These are phyloP conservation scores for Cebus imitator DNA, from an alignment of 2,113 vertebrate genomes.

Conservation along the genomic window DNA sequence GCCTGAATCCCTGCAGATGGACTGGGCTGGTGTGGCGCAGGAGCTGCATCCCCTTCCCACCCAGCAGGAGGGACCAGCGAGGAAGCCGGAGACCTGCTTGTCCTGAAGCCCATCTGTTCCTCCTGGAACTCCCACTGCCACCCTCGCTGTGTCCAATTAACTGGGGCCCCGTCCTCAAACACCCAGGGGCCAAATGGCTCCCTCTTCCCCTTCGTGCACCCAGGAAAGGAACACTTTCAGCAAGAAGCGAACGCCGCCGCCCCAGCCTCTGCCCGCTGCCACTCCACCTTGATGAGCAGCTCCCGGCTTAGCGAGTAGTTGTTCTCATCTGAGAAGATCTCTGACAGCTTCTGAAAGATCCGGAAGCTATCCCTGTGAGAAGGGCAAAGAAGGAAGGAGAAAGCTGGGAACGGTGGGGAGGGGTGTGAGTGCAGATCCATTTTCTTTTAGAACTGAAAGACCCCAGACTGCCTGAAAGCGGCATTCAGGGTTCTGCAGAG, in stretches of 20 bases:
- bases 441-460: background rate
- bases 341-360: slow-evolving; percentile 95
- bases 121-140: background rate
- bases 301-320: slow-evolving; percentile 98
- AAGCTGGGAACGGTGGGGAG: background rate
- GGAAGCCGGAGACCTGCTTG: background rate
- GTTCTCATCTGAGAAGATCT: slow-evolving; percentile 98
- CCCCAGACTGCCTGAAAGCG: accelerated
- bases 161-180: background rate
- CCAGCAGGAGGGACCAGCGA: background rate
- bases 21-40: background rate
- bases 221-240: too few species aligned
- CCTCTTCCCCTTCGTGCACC: background rate
- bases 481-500: background rate
- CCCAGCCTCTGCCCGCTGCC: background rate
- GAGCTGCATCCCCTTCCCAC: accelerated
- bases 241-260: accelerated
- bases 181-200: background rate
- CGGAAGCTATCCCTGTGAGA: slow-evolving; percentile 92
- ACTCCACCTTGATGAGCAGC: slow-evolving; percentile 94
- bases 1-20: background rate
- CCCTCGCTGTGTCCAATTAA: too few species aligned
- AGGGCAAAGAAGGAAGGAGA: background rate
- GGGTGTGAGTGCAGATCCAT: accelerated
- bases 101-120: accelerated